Percentiles rank a stretch among this genome's conserved stretches.
Conservation (phyloP, 2,797 vertebrate species). For the Tadarida brasiliensis region DNA sequence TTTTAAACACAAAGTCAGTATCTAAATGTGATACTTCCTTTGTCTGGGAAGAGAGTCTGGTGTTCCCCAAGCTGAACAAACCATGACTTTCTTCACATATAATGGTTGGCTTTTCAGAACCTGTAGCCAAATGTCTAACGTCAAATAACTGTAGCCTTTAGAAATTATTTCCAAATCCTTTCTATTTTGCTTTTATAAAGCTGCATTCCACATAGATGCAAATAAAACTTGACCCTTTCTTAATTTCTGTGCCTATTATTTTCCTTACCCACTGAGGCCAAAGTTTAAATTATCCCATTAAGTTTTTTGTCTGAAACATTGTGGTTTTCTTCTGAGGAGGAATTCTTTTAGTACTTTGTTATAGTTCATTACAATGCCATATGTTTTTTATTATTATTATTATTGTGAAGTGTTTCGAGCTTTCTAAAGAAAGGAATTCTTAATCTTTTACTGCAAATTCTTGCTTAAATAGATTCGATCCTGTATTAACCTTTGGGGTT, state of each 20-base stretch:
- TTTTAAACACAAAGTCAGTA: neutral
- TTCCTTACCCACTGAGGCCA: neutral
- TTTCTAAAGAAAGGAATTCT: conserved; percentile 12
- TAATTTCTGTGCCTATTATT: conserved; percentile 19
- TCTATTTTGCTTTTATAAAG: neutral
- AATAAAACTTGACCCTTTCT: neutral
- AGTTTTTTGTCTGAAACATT: conserved; percentile 23
- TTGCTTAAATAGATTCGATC: neutral
- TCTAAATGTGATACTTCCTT: neutral
- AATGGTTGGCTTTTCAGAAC: neutral
- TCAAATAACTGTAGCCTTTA: conserved; percentile 6
- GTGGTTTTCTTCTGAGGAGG: neutral
- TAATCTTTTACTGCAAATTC: conserved; percentile 6
- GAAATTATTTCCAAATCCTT: conserved; percentile 36
- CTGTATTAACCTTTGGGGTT: conserved; percentile 33
- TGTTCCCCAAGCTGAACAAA: neutral
- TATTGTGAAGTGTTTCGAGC: neutral
- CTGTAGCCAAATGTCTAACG: neutral
- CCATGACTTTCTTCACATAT: neutral
- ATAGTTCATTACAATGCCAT: neutral
- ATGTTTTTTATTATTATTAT: neutral
- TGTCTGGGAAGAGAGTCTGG: neutral
- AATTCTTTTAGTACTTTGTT: neutral
- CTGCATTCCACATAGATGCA: neutral
- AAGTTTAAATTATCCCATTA: neutral